Evolutionary conservation across 1,140 invertebrate species (phyloP).

Genomic region (Pachyrhynchus sulphureomaculatus): DNA sequence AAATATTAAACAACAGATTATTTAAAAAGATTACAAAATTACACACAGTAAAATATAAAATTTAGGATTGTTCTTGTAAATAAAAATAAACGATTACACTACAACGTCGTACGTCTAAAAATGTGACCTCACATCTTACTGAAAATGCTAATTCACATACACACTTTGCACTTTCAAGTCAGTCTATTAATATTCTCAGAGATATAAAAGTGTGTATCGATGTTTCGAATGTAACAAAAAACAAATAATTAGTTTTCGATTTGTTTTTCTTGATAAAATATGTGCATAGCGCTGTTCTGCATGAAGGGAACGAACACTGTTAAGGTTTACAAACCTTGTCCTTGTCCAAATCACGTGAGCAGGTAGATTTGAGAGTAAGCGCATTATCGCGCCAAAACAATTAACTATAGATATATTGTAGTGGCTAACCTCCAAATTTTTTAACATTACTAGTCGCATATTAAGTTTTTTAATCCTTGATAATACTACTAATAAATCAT

Average conservation of each 20-base stretch:
- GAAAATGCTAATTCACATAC: constrained; percentile 27
- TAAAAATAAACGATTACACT: constrained; percentile 32
- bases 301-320: constrained; percentile 32
- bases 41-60: background rate
- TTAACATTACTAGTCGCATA: background rate
- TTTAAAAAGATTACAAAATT: background rate
- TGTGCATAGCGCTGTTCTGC: constrained; percentile 32
- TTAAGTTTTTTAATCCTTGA: constrained; percentile 7
- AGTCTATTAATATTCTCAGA: constrained; percentile 21
- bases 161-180: constrained; percentile 17
- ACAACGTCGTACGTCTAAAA: constrained; percentile 16
- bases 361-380: constrained; percentile 10
- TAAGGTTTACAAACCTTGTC: constrained; percentile 30
- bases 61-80: constrained; percentile 7
- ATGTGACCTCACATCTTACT: constrained; percentile 25
- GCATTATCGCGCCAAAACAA: background rate
- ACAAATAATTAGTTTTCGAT: background rate
- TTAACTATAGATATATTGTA: background rate
- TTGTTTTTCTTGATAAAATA: constrained; percentile 5
- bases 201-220: constrained; percentile 18
- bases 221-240: background rate
- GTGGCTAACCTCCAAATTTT: constrained; percentile 14
- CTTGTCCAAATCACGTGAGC: constrained; percentile 29
- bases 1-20: constrained; percentile 2
- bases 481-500: constrained; percentile 14